Base-by-base conservation (phyloP, 2,888 invertebrate species). In the Portevinia maculata region DNA sequence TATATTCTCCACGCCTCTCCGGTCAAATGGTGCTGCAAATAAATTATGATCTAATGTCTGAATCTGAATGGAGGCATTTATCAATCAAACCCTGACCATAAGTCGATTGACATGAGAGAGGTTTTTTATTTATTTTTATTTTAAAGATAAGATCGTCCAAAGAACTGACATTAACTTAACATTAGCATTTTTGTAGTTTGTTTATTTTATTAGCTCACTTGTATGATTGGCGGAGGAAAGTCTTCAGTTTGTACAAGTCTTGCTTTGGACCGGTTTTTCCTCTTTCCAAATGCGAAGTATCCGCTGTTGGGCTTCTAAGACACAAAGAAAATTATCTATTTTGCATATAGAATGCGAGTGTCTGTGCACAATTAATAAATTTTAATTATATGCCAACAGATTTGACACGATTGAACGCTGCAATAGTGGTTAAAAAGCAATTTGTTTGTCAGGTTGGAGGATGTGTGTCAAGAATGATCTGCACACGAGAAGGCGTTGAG, bases 31-130 rank as follows among this genome's bases (percentile, higher is more conserved):
- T 32, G 3, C 55, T 50, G 53, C 21, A 69, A 69, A 70, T 76
- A 76, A 62, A 55, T 48, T 67, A 62, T 69, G 79, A 60, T 67
- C 59, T 32, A 65, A 55, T 53, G 48, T 44, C 19, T 48, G 24
- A 13, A 65, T 44, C 19, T 48, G 24, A 13, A 65, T 53, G 50
- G 28, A 67, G 67, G 19, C 67, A 79, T 79, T 73, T 53, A 53
- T 73, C 78, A 79, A 79, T 60, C 60, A 73, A 65, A 24, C 30
- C 46, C 32, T 46, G 37, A 32, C 44, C 46, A 73, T 67, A 55
- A 73, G 73, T 71, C 71, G 60, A 73, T 62, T 11, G 8, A 19
- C 19, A 59, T 13, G 34, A 53, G n/a, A 59, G 52, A 2, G 3
- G n/a, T n/a, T n/a, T n/a, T n/a, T n/a, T n/a, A n/a, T 24, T 21